Evolutionary conservation across 2,113 vertebrate genomes (phyloP).

Genomic region (Shinisaurus crocodilurus): DNA sequence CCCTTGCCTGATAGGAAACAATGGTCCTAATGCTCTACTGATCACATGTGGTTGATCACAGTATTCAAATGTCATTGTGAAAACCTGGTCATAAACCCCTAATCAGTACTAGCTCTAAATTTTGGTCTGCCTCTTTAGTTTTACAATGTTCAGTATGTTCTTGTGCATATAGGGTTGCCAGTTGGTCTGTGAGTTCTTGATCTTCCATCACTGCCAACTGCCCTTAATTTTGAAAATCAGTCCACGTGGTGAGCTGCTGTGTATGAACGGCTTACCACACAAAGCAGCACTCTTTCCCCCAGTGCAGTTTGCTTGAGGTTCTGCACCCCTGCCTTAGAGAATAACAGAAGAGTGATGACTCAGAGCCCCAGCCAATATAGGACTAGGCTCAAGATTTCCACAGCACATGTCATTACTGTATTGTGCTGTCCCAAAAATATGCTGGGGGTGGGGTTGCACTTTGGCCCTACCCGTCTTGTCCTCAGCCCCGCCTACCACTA

Average conservation of each 20-base stretch:
- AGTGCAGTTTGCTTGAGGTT: not conserved
- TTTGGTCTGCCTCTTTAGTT: not conserved
- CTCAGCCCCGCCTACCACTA: no score
- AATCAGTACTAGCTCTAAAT: not conserved
- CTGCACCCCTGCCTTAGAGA: no score
- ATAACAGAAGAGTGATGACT: not conserved
- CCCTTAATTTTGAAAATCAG: not conserved
- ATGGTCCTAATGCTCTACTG: not conserved
- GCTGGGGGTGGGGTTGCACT: no score
- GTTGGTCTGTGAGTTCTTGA: not conserved
- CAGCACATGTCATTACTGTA: no score
- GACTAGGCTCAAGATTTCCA: not conserved
- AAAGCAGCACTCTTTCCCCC: not conserved
- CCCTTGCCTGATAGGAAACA: not conserved
- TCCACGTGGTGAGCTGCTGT: not conserved
- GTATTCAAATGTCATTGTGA: not conserved
- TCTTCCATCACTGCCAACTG: not conserved
- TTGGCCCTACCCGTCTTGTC: no score
- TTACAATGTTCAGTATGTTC: not conserved
- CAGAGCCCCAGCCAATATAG: not conserved
- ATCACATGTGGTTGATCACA: not conserved
- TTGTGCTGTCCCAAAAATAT: no score
- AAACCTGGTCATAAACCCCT: not conserved
- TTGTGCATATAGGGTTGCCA: not conserved
- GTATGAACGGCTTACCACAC: not conserved